Conservation (phyloP, 2,113 vertebrate species). For the Turnix velox region DNA sequence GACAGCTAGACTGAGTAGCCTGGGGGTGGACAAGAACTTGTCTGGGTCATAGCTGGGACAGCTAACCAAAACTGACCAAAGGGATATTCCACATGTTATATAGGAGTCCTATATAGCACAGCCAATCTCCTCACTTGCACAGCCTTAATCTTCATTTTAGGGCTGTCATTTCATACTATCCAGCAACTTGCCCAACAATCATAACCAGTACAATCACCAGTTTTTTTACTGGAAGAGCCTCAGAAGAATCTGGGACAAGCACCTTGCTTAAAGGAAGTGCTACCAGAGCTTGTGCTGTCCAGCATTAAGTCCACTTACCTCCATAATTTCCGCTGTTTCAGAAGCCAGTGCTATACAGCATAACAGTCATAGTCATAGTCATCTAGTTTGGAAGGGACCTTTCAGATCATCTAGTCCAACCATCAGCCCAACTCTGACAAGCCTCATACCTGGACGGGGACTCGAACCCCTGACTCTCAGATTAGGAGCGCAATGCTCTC, state of each 20-base stretch:
- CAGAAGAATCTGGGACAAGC: not conserved
- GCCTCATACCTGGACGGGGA: too few species aligned
- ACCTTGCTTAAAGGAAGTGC: not conserved
- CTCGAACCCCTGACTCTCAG: too few species aligned
- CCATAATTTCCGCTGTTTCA: not conserved
- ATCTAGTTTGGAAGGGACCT: too few species aligned
- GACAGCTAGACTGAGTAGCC: not conserved
- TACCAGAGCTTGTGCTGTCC: not conserved
- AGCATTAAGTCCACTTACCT: not conserved
- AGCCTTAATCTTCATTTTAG: not conserved
- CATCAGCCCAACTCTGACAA: too few species aligned
- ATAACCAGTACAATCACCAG: not conserved
- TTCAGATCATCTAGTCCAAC: too few species aligned
- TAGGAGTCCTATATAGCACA: not conserved
- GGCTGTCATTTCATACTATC: not conserved
- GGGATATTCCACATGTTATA: rapidly evolving
- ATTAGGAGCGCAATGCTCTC: too few species aligned
- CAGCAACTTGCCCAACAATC: not conserved
- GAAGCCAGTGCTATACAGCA: not conserved
- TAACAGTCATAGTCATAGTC: too few species aligned
- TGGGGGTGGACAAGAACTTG: not conserved
- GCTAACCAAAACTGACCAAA: not conserved
- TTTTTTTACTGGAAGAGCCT: not conserved
- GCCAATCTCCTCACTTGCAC: not conserved
- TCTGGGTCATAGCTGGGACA: not conserved